These are phyloP conservation scores for Eciton burchellii DNA, from an alignment of 1,140 invertebrate genomes.

Conservation along the genomic window DNA sequence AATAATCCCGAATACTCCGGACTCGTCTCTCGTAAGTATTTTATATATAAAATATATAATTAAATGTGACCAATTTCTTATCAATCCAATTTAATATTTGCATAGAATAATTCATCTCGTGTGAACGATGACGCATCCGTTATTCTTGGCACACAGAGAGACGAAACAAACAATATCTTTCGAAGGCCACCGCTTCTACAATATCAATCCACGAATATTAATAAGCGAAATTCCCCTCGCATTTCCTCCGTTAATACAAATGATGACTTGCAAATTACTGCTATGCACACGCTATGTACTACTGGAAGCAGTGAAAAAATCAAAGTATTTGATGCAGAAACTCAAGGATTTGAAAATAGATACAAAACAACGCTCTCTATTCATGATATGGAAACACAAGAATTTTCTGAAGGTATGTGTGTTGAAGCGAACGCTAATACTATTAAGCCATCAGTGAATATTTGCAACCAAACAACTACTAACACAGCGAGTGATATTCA, in stretches of 20 bases:
- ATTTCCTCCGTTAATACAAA: conserved; percentile 17
- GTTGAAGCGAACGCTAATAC: not conserved
- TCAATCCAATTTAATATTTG: not conserved
- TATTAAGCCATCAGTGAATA: not conserved
- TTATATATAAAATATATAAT: not conserved
- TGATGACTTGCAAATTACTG: conserved; percentile 1
- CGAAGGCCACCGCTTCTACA: conserved; percentile 39
- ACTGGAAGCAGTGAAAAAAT: not conserved
- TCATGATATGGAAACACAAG: conserved; percentile 65
- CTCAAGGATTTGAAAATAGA: conserved; percentile 26
- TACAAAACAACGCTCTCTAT: conserved; percentile 11
- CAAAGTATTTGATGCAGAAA: conserved; percentile 52
- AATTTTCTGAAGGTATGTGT: not conserved
- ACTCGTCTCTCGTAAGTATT: conserved; percentile 69
- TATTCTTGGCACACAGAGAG: conserved; percentile 70
- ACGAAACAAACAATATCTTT: conserved; percentile 34
- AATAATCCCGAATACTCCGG: conserved; percentile 71
- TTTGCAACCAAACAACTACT: not conserved
- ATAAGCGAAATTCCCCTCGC: not conserved
- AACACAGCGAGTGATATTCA: conserved; percentile 26
- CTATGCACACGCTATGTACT: not conserved
- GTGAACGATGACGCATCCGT: conserved; percentile 54
- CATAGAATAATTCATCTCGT: conserved; percentile 63
- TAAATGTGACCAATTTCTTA: not conserved
- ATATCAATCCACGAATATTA: not conserved